These are phyloP conservation scores for Trachymyrmex cornetzi DNA, from an alignment of 1,140 invertebrate genomes.

Conservation along the genomic window DNA sequence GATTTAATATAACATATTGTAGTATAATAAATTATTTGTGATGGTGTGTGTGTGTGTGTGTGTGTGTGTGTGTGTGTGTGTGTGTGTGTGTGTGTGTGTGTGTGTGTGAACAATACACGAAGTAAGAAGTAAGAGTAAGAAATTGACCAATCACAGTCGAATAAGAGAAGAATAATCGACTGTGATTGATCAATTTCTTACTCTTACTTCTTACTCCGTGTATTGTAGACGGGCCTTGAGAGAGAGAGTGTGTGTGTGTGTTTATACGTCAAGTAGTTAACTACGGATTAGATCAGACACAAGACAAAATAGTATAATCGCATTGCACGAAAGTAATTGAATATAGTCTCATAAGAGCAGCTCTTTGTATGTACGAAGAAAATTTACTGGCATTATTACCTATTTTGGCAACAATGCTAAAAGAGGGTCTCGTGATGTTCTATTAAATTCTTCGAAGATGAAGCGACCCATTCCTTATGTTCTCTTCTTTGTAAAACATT, in stretches of 20 bases:
- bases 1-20: neutral
- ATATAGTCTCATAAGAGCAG: neutral
- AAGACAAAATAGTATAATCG: slow-evolving; percentile 20
- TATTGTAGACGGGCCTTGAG: no score
- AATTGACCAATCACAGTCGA: no score
- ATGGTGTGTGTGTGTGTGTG: no score
- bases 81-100: no score
- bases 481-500: slow-evolving; percentile 26
- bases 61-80: no score
- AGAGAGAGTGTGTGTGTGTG: no score
- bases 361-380: slow-evolving; percentile 21
- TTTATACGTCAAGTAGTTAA: neutral
- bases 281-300: slow-evolving; percentile 23
- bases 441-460: slow-evolving; percentile 34
- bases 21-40: neutral
- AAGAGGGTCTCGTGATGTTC: slow-evolving; percentile 6
- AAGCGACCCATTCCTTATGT: neutral
- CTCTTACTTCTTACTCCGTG: no score
- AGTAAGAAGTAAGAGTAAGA: no score
- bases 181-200: no score
- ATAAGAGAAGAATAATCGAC: no score
- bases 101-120: no score
- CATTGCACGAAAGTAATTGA: slow-evolving; percentile 17
- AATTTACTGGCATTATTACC: slow-evolving; percentile 20
- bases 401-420: slow-evolving; percentile 23